phyloP scores from a whole-genome alignment of 2,888 invertebrate genomes.

The Lottia scabra region DNA sequence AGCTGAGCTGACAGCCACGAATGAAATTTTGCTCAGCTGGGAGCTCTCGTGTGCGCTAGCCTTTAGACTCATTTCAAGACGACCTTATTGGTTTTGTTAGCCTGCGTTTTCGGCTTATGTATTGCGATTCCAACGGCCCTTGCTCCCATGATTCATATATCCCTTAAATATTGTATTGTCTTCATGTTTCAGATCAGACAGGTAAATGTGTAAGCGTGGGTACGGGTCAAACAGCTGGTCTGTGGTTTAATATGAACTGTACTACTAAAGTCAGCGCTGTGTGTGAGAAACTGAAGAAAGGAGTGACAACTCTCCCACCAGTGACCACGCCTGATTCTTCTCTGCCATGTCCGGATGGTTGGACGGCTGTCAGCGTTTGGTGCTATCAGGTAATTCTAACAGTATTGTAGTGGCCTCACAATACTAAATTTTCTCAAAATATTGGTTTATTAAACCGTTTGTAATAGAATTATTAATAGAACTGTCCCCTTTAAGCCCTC shows the following conservation, averaged over 20 bases:
- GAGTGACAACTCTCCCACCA: conserved; percentile 33
- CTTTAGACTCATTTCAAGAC: too few relatives aligned
- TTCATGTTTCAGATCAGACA: conserved; percentile 22
- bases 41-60: too few relatives aligned
- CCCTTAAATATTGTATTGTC: background rate
- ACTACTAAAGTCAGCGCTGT: conserved; percentile 31
- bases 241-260: conserved; percentile 48
- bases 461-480: too few relatives aligned
- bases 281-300: conserved; percentile 45
- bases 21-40: too few relatives aligned
- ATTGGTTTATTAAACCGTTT: too few relatives aligned
- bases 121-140: background rate
- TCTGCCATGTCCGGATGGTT: conserved; percentile 40
- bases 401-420: too few relatives aligned
- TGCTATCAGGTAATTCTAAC: conserved; percentile 45
- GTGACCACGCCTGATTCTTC: conserved; percentile 35
- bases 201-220: conserved; percentile 46
- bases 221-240: conserved; percentile 39
- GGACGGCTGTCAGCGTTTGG: conserved; percentile 32
- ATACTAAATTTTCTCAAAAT: too few relatives aligned
- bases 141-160: background rate
- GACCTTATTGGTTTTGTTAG: too few relatives aligned
- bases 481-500: too few relatives aligned
- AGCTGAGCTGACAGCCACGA: too few relatives aligned
- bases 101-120: background rate